These are phyloP conservation scores for Protomyctophum bolini DNA, from an alignment of 2,113 vertebrate genomes.

Conservation along the genomic window DNA sequence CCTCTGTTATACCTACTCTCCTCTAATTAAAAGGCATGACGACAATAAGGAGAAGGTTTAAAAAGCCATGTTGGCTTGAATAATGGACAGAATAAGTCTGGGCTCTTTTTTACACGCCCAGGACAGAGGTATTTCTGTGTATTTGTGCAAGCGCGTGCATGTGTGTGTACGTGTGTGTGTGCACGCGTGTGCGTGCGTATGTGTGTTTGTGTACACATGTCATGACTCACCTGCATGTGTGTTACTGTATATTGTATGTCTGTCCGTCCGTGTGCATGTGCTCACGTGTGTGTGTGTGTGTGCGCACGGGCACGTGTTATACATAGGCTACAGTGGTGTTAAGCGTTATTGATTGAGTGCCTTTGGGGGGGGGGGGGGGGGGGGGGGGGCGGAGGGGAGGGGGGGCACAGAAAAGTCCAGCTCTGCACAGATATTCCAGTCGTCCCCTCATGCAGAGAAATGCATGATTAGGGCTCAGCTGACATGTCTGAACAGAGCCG, in stretches of 20 bases:
- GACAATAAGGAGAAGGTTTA: constrained; percentile 59
- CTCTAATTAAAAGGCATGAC: constrained; percentile 69
- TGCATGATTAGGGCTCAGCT: constrained; percentile 65
- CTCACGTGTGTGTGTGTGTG: neutral
- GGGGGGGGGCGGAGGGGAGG: constrained; percentile 51
- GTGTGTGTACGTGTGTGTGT: constrained; percentile 17
- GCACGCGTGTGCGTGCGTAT: neutral
- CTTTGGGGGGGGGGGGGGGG: constrained; percentile 48
- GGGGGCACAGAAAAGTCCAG: constrained; percentile 56
- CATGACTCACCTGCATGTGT: too few relatives aligned
- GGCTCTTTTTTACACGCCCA: constrained; percentile 16
- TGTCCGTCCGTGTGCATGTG: too few relatives aligned
- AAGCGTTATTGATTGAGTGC: constrained; percentile 61
- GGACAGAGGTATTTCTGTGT: constrained; percentile 34
- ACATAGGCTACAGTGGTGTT: constrained; percentile 35
- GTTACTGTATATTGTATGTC: too few relatives aligned
- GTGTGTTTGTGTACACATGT: too few relatives aligned
- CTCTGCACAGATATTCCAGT: constrained; percentile 55
- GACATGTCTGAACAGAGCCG: constrained; percentile 69
- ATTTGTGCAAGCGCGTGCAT: constrained; percentile 15
- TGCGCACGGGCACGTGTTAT: constrained; percentile 16
- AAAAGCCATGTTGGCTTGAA: constrained; percentile 41
- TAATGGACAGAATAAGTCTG: constrained; percentile 48
- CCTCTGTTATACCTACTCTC: constrained; percentile 41
- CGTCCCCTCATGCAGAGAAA: constrained; percentile 74